These are phyloP conservation scores for Mamestra configurata DNA, from an alignment of 1,140 invertebrate species.

Conservation along the genomic window DNA sequence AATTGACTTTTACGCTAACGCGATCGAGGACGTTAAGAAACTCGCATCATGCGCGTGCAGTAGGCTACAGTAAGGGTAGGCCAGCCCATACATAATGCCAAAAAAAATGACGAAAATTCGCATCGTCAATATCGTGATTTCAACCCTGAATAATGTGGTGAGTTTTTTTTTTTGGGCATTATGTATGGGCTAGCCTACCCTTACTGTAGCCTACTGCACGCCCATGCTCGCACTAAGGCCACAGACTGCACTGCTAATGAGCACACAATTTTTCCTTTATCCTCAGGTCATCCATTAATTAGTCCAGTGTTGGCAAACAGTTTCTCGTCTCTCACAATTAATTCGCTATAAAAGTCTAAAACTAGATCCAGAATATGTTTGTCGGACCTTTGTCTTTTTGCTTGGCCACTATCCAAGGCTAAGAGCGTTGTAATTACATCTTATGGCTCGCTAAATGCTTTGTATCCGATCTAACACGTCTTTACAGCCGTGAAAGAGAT, in stretches of 20 bases:
- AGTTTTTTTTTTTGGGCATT: no score
- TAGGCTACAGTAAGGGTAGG: no score
- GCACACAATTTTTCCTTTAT: not conserved
- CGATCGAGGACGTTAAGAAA: no score
- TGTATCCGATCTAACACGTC: constrained; percentile 34
- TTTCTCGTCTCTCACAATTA: constrained; percentile 22
- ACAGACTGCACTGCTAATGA: not conserved
- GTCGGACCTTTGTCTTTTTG: constrained; percentile 37
- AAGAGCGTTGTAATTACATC: constrained; percentile 46
- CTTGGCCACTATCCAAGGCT: constrained; percentile 34
- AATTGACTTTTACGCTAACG: no score
- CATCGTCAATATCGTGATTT: no score
- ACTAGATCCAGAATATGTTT: constrained; percentile 22
- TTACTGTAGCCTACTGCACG: no score
- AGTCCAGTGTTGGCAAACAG: not conserved
- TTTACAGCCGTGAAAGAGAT: constrained; percentile 18
- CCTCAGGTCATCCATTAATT: not conserved
- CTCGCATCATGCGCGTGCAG: no score
- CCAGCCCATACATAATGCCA: no score
- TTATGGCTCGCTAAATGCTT: constrained; percentile 47
- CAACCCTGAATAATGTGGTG: no score
- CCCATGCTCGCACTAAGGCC: no score
- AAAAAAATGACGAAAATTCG: no score
- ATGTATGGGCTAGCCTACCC: no score
- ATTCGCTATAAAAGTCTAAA: constrained; percentile 33